Base-by-base conservation (phyloP, 2,113 vertebrate species). In the Climacteris rufus region DNA sequence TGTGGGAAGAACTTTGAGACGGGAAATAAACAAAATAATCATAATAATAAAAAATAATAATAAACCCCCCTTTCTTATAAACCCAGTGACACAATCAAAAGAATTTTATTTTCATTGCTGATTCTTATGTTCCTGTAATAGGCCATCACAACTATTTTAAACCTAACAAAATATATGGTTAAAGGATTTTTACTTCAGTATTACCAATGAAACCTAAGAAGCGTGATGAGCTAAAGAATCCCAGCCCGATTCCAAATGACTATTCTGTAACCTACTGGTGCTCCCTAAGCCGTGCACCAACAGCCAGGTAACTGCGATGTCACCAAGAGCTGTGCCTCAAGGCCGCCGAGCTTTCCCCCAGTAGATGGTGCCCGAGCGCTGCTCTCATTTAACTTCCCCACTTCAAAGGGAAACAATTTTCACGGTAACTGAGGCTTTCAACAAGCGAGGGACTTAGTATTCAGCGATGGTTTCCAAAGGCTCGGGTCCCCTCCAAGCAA, bases 301-400 rank as follows among this genome's bases (percentile, higher is more conserved):
- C 0, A 47, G 81, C n/a, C 37, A 12, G 54, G 4, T 27, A 33
- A 37, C 39, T 20, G 44, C n/a, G 13, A 2, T 3, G 35, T 4
- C 37, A 54, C 4, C 56, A 1, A 22, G 35, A 28, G 57, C 3
- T 1, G 50, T 3, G 52, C 74, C 80, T 40, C 68, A 19, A 40
- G 15, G 61, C 57, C 11, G 66, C 40, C 12, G 13, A 31, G 49
- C 30, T 75, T 31, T 87, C 25, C 42, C 71, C 97, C 98, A 97
- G 96, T 11, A 98, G 98, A 95, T 97, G 98, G 98, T 88, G 97
- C 92, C 80, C n/a, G 59, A 97, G 91, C 13, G 49, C 93, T n/a
- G 71, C 90, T 64, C 69, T 2, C 78, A 6, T 35, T 65, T 3
- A 3, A 27, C 63, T n/a, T 66, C 47, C 64, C 53, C 63, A 1